Percentiles rank a stretch among this genome's conserved stretches.
These are phyloP conservation scores for Charadrius vociferus DNA, from an alignment of 2,113 vertebrate genomes.

Conservation along the genomic window DNA sequence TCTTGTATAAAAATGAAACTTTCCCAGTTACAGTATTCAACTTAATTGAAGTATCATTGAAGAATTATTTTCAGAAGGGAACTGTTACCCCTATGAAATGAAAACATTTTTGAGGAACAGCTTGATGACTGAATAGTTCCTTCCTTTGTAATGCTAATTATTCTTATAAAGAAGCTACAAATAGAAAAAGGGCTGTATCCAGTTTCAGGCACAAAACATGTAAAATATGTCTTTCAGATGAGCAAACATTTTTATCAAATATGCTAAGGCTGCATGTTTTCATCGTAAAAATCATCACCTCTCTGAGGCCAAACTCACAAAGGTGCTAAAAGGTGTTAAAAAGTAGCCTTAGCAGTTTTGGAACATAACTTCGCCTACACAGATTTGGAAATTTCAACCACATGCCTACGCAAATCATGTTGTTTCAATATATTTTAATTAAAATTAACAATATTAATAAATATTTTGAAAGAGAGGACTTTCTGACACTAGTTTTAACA, in stretches of 20 bases:
- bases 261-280: not conserved
- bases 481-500: not conserved
- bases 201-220: not conserved
- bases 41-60: conserved; percentile 31
- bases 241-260: not conserved
- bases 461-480: not conserved
- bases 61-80: conserved; percentile 12
- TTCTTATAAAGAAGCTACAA: conserved; percentile 1
- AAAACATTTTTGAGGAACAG: conserved; percentile 35
- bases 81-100: conserved; percentile 5
- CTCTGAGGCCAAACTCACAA: not conserved
- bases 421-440: not conserved
- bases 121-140: conserved; percentile 24
- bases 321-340: not conserved
- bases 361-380: not conserved
- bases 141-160: conserved; percentile 40
- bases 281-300: not conserved
- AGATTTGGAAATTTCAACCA: not conserved
- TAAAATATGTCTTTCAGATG: not conserved
- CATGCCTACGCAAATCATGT: not conserved
- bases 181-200: not conserved
- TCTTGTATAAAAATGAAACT: conserved; percentile 26
- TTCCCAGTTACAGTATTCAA: not conserved
- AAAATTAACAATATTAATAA: not conserved
- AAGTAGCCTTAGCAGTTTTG: not conserved